Evolutionary conservation across 53 echinoderm and acorn worm genomes (phyloP), one percentile per base, ranked within the genome.

Genomic region (Hippasteria phrygiana): DNA sequence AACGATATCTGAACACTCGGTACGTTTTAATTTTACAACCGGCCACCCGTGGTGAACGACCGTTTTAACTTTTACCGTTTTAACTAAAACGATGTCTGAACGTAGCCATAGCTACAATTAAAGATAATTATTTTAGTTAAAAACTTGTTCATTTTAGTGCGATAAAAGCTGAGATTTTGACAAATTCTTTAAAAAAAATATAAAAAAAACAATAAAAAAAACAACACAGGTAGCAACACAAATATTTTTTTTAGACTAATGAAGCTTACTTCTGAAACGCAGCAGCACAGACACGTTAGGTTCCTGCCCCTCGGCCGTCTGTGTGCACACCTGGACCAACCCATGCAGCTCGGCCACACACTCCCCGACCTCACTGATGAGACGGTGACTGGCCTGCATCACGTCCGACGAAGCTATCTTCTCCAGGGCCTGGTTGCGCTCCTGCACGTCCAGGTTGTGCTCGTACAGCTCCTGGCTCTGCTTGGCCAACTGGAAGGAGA

Each of bases 401-500:
- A 74, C 83, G 48, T 99, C 99, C 0, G 91, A 90, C 3, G 94
- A 93, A 24, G 88, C 78, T 12, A 89, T 37, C 78, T 48, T 81
- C 82, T 99, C 96, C 28, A 94, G 90, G 24, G 74, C 55, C 75
- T 92, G 88, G 45, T 89, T 90, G 31, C 93, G 90, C n/a, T 99
- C 99, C 47, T 94, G 91, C 24, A 96, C 92, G 40, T 88, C 91
- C 39, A 99, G 77, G 40, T 96, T 99, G 88, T 94, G 91, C 34
- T 93, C 94, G 39, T 96, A 92, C 29, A 99, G 71, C 62, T 99
- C 99, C 73, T 99, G 99, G 71, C 94, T 99, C 78, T 99, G 94
- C 29, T 88, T 90, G 45, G 96, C 90, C 27, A 99, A 85, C 99
- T 98, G 92, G 13, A 74, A 56, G 1, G 17, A 27, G 32, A 82